These are phyloP conservation scores for Venturia canescens DNA, from an alignment of 1,140 invertebrate species.

Conservation along the genomic window DNA sequence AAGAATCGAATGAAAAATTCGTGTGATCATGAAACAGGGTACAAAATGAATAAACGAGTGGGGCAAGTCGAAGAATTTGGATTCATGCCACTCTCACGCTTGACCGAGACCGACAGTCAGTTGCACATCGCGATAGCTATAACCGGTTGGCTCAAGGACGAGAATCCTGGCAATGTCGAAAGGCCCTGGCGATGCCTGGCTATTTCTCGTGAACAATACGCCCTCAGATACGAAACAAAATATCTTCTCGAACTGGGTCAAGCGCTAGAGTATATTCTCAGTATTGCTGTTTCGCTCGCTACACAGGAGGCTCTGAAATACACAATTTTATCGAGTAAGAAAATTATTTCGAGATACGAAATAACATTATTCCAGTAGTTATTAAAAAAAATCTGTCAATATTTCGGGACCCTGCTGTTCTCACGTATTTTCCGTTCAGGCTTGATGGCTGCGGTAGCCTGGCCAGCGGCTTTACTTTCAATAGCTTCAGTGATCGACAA, in stretches of 20 bases:
- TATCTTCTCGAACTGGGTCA: conserved; percentile 83
- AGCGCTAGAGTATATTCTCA: conserved; percentile 82
- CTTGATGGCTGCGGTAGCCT: conserved; percentile 82
- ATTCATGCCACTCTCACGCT: conserved; percentile 78
- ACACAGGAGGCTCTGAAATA: conserved; percentile 87
- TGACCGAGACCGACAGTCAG: conserved; percentile 69
- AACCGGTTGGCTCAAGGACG: conserved; percentile 82
- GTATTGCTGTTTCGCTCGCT: conserved; percentile 82
- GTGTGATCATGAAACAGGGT: conserved; percentile 74
- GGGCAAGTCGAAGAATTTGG: conserved; percentile 85
- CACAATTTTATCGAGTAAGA: conserved; percentile 82
- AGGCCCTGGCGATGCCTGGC: conserved; percentile 81
- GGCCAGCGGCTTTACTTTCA: conserved; percentile 83
- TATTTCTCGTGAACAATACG: conserved; percentile 84
- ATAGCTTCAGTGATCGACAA: conserved; percentile 84
- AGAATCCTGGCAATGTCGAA: conserved; percentile 74
- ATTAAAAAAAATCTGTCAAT: too few species aligned
- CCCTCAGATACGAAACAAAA: conserved; percentile 82
- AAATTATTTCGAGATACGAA: conserved; percentile 22
- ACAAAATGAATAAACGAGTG: conserved; percentile 85
- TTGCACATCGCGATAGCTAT: conserved; percentile 83
- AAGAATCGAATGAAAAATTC: background rate
- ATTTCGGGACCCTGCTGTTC: too few species aligned
- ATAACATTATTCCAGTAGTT: too few species aligned
- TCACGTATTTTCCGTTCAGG: conserved; percentile 73